Evolutionary conservation across 2,888 invertebrate species (phyloP).

Genomic region (Platycnemis pennipes): DNA sequence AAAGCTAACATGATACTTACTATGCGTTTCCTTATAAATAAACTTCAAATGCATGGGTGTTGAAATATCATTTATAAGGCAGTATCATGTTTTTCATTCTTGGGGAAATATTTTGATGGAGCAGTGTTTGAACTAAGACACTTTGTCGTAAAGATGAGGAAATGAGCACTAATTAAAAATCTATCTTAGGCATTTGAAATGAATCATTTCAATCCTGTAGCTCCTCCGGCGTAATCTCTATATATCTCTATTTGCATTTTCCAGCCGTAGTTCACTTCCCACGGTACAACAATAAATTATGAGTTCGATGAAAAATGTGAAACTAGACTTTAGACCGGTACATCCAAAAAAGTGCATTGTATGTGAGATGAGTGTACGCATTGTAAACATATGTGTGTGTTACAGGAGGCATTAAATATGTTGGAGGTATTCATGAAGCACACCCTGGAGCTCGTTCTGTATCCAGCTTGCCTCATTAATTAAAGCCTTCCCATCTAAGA

Average conservation of each 20-base stretch:
- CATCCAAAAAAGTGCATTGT: not conserved
- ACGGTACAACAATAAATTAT: not conserved
- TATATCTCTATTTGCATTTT: not conserved
- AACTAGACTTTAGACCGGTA: not conserved
- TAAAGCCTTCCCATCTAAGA: conserved; percentile 13
- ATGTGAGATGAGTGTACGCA: not conserved
- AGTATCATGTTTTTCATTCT: too few relatives aligned
- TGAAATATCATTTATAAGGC: too few relatives aligned
- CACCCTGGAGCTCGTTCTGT: not conserved
- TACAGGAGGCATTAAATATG: not conserved
- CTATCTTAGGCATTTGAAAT: not conserved
- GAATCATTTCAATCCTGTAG: not conserved
- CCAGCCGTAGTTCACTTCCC: not conserved
- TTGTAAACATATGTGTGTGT: not conserved
- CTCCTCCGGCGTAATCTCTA: not conserved
- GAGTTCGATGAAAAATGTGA: not conserved
- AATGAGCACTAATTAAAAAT: too few relatives aligned
- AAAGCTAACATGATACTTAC: too few relatives aligned
- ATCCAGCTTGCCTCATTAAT: not conserved
- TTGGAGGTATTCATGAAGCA: not conserved
- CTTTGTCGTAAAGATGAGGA: too few relatives aligned
- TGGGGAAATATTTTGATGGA: too few relatives aligned
- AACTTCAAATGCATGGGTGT: too few relatives aligned
- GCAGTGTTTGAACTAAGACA: too few relatives aligned
- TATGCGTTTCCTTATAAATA: too few relatives aligned